Evolutionary conservation across 2,888 invertebrate genomes (phyloP).

Genomic region (Drosophila subquinaria): DNA sequence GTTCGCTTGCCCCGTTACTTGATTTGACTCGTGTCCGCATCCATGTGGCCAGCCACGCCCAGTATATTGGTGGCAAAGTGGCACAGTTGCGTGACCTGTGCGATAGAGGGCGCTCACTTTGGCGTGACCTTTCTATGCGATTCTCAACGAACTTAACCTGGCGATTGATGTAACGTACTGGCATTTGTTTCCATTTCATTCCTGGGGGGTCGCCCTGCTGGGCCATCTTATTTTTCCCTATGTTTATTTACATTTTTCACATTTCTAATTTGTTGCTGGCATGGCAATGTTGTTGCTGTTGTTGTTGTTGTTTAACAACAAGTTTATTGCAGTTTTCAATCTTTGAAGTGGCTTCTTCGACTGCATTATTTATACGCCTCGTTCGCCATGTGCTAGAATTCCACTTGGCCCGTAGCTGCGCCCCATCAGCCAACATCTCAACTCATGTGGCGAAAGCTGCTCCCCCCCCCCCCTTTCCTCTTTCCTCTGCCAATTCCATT

Average conservation of each 20-base stretch:
- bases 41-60: constrained; percentile 32
- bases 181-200: constrained; percentile 26
- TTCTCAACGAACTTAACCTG: constrained; percentile 19
- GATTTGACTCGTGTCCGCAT: constrained; percentile 48
- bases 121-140: constrained; percentile 46
- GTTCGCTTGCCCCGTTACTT: constrained; percentile 23
- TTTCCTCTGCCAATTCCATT: background rate
- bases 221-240: constrained; percentile 29
- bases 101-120: constrained; percentile 27
- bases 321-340: constrained; percentile 67
- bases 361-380: constrained; percentile 74
- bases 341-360: constrained; percentile 67
- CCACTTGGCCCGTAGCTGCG: constrained; percentile 58
- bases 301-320: constrained; percentile 17
- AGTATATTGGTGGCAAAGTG: constrained; percentile 23
- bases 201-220: constrained; percentile 32
- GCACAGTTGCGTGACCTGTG: constrained; percentile 29
- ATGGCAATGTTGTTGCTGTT: constrained; percentile 10
- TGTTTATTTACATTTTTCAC: constrained; percentile 62
- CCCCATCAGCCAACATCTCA: constrained; percentile 50
- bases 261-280: constrained; percentile 62
- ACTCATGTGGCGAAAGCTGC: constrained; percentile 65
- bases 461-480: background rate
- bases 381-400: constrained; percentile 74
- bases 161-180: constrained; percentile 11